Base-by-base conservation (phyloP, 2,797 vertebrate genomes). In the Pipistrellus nathusii region DNA sequence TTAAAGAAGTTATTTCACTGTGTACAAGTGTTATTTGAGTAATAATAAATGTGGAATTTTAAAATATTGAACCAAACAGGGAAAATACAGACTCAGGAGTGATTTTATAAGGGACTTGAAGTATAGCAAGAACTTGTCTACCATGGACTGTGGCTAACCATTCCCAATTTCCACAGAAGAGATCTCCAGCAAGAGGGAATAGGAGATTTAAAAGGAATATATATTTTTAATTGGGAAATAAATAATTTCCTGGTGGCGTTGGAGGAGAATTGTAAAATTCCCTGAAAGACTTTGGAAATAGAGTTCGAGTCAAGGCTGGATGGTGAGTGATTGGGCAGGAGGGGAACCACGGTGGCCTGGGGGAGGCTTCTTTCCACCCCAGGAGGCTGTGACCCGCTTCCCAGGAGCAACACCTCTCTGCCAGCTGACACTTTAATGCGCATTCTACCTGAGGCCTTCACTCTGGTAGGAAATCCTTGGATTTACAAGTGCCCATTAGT, bases 401-500 rank as follows among this genome's bases (percentile, higher is more conserved):
- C 71, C 97, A 97, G 97, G 94, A 98, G 97, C 90, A 88, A 97
- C 97, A 97, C 96, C 96, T 98, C 96, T 96, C 97, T 97, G 95
- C 96, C 97, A 95, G 96, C 97, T 98, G 98, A 98, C 97, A 98
- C 97, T 98, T 98, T 98, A 98, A 98, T 98, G 98, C 98, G 98
- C 96, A 97, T 98, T 98, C 98, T 98, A 98, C 98, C 97, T 97
- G 97, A 98, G 97, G 97, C 98, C 97, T 97, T 98, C 97, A 98
- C 95, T 97, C 96, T 91, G 96, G 97, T 98, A 98, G 97, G 98
- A 98, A 98, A 98, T 98, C 98, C 97, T 98, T 98, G 98, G 97
- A 98, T 98, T 98, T 98, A 98, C 97, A 98, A 98, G 98, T 98
- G 97, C 97, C 98, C 97, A 98, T 98, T 98, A 98, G 97, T 98